These are phyloP conservation scores for Euborellia annulipes DNA, from an alignment of 1,140 invertebrate genomes.

Conservation along the genomic window DNA sequence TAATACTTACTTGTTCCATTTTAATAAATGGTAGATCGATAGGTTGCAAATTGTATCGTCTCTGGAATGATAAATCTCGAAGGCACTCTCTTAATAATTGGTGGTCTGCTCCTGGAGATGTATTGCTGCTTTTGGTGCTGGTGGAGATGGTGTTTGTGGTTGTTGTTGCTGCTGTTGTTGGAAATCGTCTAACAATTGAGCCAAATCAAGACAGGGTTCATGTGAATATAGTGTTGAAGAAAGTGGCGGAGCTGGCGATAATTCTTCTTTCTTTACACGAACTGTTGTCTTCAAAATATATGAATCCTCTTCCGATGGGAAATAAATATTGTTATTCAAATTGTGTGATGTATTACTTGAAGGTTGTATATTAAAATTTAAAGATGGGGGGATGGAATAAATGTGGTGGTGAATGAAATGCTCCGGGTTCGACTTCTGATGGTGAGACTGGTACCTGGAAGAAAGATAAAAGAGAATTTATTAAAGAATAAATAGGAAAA, in stretches of 20 bases:
- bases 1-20: too few species aligned
- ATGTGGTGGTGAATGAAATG: conserved; percentile 1
- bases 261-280: conserved; percentile 11
- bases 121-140: background rate
- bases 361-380: too few species aligned
- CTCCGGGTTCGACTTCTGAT: background rate
- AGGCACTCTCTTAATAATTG: conserved; percentile 62
- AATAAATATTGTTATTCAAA: too few species aligned
- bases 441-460: background rate
- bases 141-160: background rate
- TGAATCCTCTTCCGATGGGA: too few species aligned
- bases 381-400: background rate
- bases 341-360: too few species aligned
- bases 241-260: conserved; percentile 31
- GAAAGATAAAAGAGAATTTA: background rate
- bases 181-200: conserved; percentile 16
- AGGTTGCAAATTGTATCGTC: conserved; percentile 60
- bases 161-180: background rate
- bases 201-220: conserved; percentile 27
- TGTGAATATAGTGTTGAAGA: conserved; percentile 32
- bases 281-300: too few species aligned
- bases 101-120: conserved; percentile 35
- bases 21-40: conserved; percentile 38
- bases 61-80: conserved; percentile 66
- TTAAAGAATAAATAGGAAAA: too few species aligned